phyloP scores from a whole-genome alignment of 2,888 invertebrate genomes.

The Sycophila texana region DNA sequence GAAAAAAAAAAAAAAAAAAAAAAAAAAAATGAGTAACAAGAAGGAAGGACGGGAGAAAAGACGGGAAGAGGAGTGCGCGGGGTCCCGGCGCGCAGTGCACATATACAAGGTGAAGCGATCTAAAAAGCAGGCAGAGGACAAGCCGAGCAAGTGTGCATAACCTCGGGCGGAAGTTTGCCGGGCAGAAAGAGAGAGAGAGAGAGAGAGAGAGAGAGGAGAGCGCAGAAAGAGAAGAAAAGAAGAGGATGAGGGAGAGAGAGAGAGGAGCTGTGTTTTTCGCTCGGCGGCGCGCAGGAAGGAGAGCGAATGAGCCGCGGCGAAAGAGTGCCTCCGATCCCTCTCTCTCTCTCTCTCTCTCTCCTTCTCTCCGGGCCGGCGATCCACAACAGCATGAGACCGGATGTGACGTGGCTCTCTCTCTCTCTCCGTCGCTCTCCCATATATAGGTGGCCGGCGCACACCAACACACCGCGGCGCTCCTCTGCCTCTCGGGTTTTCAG shows the following conservation, averaged over 20 bases:
- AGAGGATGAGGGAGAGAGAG: constrained; percentile 48
- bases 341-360: constrained; percentile 16
- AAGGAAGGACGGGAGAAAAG: background rate
- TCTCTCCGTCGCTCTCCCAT: constrained; percentile 28
- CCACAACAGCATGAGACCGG: constrained; percentile 58
- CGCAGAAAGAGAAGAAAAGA: constrained; percentile 39
- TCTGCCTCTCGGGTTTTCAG: constrained; percentile 31
- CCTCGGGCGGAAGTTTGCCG: constrained; percentile 54
- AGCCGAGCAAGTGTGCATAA: constrained; percentile 52
- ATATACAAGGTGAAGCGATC: constrained; percentile 44
- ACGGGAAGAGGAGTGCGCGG: no score
- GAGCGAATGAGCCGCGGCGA: constrained; percentile 32
- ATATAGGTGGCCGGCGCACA: background rate
- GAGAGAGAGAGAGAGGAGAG: constrained; percentile 25
- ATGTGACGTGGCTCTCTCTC: constrained; percentile 59
- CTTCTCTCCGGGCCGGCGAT: constrained; percentile 24
- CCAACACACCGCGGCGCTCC: background rate
- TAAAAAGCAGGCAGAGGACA: constrained; percentile 47
- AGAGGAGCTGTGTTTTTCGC: constrained; percentile 47
- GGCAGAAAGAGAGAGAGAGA: constrained; percentile 20
- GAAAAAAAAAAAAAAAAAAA: constrained; percentile 1
- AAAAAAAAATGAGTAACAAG: background rate
- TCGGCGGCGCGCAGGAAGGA: constrained; percentile 8
- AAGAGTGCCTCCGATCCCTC: constrained; percentile 24
- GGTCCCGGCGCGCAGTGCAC: constrained; percentile 5